Evolutionary conservation across 2,797 vertebrate species (phyloP), one percentile per base, ranked within the genome.

Genomic region (Malurus leucopterus): DNA sequence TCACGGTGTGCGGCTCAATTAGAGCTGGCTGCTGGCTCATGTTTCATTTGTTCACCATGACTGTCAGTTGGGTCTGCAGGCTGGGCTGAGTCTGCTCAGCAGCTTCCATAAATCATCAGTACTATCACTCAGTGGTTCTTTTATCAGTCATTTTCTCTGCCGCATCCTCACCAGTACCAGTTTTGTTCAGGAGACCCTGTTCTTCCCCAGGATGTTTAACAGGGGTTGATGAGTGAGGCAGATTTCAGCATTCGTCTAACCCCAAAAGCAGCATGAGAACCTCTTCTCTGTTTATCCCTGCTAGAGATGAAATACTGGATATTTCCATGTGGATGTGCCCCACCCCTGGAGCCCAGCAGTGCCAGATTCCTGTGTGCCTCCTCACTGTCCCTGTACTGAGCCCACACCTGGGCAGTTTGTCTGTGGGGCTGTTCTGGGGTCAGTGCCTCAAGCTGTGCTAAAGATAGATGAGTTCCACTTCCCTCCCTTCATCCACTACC

Each of bases 1-100:
- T 85, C 1, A 0, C 32, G 26, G 20, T 0, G 2, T 18, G 26
- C 29, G 9, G 36, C 17, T n/a, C n/a, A n/a, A n/a, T n/a, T n/a
- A n/a, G n/a, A n/a, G n/a, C n/a, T n/a, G n/a, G n/a, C n/a, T n/a
- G n/a, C n/a, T n/a, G 9, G 36, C 17, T 58, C 14, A 2, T 5
- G 40, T 53, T 67, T 51, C 16, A 4, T 19, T 71, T 62, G 27
- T 20, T 27, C 21, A 2, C 5, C 23, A 11, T 26, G 5, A 41
- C 71, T 41, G 57, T 18, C 36, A 27, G 34, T 74, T 47, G 18
- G 3, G 0, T 29, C 46, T 62, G 14, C 24, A 74, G 38, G 24
- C 13, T 9, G 26, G 26, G 40, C 57, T 22, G 24, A 29, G 36
- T 34, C 57, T 51, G 47, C 47, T 43, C 47, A 51, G 47, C 57